Base-by-base conservation (phyloP, 2,888 invertebrate species). In the Melipona bicolor region DNA sequence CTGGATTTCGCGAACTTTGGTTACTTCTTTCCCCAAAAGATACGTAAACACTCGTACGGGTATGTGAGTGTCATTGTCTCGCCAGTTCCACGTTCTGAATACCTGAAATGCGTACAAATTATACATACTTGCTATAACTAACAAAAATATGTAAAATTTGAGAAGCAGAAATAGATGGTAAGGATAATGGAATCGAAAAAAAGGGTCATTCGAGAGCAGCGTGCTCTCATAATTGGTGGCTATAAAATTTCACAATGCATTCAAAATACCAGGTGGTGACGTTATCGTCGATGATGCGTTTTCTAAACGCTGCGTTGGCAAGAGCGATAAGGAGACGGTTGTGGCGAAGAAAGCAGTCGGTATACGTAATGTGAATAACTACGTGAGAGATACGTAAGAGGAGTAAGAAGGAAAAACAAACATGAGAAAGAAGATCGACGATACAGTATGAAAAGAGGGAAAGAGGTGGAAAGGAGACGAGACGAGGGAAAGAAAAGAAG, bases 41-140 rank as follows among this genome's bases (percentile, higher is more conserved):
- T 98, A 99, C 0, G 99, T 99, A 95, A 99, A 99, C 79, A 99
- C 97, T 85, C 99, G 96, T 0, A 99, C 98, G 79, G 98, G 97
- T 91, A 97, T 97, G 86, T 96, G 96, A 0, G 96, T 97, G 27
- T 95, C 96, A 85, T 97, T 97, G 70, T 96, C 95, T n/a, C 96
- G 95, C 95, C 97, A 96, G 94, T 99, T 99, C 94, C 98, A 97
- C 87, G 96, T 95, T 85, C 97, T 96, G 92, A 99, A 98, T 5
- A 98, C 96, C 94, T 94, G 17, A 24, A 56, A n/a, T 27, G 19
- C 5, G n/a, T 36, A 36, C 2, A 32, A 0, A 21, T 54, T n/a
- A 19, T n/a, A n/a, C 15, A 4, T 17, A 19, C 17, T 43, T 43
- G 15, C n/a, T 6, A n/a, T 3, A 49, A 24, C 36, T 17, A 43